Evolutionary conservation across 1,140 invertebrate species (phyloP).

Genomic region (Sycobia sp.): DNA sequence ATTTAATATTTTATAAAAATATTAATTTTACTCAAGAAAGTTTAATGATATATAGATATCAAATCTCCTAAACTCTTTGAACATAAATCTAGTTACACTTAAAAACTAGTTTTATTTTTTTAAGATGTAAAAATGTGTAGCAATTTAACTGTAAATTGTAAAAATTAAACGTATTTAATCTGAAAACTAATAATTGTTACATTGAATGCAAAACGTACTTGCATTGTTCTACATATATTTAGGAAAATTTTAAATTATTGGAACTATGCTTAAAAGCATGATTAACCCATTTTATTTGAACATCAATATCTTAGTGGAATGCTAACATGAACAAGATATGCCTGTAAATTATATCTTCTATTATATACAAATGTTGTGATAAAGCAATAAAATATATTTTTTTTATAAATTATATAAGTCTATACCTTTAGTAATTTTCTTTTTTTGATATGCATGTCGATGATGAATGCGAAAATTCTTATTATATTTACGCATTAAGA

Average conservation of each 20-base stretch:
- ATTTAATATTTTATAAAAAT: slow-evolving; percentile 18
- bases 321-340: background rate
- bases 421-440: background rate
- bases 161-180: background rate
- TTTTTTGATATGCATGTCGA: background rate
- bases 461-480: background rate
- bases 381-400: slow-evolving; percentile 51
- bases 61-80: background rate
- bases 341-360: slow-evolving; percentile 14
- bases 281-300: background rate
- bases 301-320: slow-evolving; percentile 2
- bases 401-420: slow-evolving; percentile 36
- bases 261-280: background rate
- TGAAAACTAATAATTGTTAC: background rate
- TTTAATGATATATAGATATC: background rate
- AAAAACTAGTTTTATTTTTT: slow-evolving; percentile 13
- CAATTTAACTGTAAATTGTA: slow-evolving; percentile 9
- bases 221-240: background rate
- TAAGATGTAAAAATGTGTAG: background rate
- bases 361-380: slow-evolving; percentile 49
- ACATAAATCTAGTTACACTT: slow-evolving; percentile 8
- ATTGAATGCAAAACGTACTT: slow-evolving; percentile 16
- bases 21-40: slow-evolving; percentile 3
- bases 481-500: too few species aligned
- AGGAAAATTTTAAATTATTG: slow-evolving; percentile 5